Conservation (phyloP, 1,140 invertebrate species). For the Monomorium pharaonis region DNA sequence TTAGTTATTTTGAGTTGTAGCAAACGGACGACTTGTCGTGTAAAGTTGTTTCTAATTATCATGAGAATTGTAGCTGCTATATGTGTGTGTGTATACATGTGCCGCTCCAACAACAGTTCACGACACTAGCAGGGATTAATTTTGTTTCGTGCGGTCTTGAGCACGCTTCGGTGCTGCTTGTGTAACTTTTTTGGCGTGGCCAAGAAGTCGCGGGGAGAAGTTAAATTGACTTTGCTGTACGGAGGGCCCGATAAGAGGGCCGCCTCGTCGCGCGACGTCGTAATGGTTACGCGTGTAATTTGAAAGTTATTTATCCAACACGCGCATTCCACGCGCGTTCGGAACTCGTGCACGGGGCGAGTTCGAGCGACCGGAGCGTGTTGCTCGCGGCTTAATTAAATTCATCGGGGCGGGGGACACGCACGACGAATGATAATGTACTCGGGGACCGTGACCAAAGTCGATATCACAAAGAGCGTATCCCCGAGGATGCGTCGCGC, state of each 20-base stretch:
- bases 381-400: constrained; percentile 69
- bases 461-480: constrained; percentile 65
- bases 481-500: constrained; percentile 59
- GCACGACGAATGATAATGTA: constrained; percentile 63
- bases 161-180: background rate
- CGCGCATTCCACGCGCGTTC: constrained; percentile 22
- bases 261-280: constrained; percentile 19
- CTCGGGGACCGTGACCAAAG: constrained; percentile 55
- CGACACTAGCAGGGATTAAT: background rate
- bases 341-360: constrained; percentile 1
- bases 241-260: constrained; percentile 12
- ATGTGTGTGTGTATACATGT: background rate
- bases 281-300: constrained; percentile 41
- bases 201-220: constrained; percentile 12
- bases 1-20: no score
- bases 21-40: background rate
- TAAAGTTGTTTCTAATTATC: background rate
- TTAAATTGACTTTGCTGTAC: constrained; percentile 38
- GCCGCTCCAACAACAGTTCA: background rate
- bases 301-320: constrained; percentile 47
- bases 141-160: background rate
- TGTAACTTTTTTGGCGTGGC: constrained; percentile 13
- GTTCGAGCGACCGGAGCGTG: background rate
- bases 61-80: background rate
- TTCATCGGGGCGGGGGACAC: constrained; percentile 41